phyloP scores from a whole-genome alignment of 1,140 invertebrate genomes.

The Phymastichus coffea region DNA sequence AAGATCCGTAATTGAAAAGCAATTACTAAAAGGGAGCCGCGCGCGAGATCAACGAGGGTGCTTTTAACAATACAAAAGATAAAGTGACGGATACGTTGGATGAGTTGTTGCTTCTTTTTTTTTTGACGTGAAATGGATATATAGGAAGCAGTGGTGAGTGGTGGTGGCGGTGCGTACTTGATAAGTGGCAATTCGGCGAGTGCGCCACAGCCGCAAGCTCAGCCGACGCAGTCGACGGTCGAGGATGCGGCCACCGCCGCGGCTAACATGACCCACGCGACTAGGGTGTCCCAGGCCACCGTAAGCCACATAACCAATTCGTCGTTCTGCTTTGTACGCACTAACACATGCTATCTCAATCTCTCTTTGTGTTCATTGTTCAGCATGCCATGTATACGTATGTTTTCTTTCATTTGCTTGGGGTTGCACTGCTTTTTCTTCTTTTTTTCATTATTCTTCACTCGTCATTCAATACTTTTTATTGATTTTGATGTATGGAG shows the following conservation, averaged over 20 bases:
- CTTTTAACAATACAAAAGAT: no score
- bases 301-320: conserved; percentile 68
- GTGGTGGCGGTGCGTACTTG: conserved; percentile 65
- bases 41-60: no score
- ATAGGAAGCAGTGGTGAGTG: conserved; percentile 57
- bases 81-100: no score
- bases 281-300: conserved; percentile 84
- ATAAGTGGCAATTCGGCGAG: conserved; percentile 62
- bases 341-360: conserved; percentile 35
- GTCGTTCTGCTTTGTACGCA: conserved; percentile 42
- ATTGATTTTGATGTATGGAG: neutral
- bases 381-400: neutral
- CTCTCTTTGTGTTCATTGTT: neutral
- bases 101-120: no score
- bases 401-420: neutral
- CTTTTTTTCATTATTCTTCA: neutral
- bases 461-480: neutral
- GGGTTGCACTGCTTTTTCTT: neutral
- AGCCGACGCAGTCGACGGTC: conserved; percentile 60
- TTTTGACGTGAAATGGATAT: no score
- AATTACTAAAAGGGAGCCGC: no score
- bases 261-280: conserved; percentile 75
- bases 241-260: conserved; percentile 59
- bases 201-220: conserved; percentile 60
- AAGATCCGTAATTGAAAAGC: no score